Evolutionary conservation across 2,797 vertebrate species (phyloP), one percentile per base, ranked within the genome.

Genomic region (Gorsachius magnificus): DNA sequence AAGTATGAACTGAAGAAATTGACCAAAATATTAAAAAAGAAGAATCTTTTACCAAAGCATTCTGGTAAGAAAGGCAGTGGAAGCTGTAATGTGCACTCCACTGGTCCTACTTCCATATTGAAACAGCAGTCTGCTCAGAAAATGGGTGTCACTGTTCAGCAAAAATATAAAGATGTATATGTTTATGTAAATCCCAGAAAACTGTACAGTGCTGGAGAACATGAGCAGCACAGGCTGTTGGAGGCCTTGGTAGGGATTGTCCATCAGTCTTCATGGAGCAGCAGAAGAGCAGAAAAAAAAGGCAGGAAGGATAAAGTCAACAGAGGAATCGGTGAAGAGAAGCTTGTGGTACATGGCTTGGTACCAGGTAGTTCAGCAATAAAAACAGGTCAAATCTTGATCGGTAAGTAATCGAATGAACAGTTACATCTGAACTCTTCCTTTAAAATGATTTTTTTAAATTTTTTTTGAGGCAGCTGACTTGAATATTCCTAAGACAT

Each of bases 181-280:
- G 96, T 99, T 75, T 99, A 99, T 92, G 98, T 99, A 83, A 99
- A 99, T 96, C 99, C 99, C 33, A 99, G 98, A 96, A 98, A 98
- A 36, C 97, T 99, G 8, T 33, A 15, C 38, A 28, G 33, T 36
- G 68, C 94, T 38, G 97, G 96, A 2, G 81, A 96, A 9, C 98
- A 97, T 19, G 90, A 98, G 24, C 97, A 97, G 31, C 97, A 97
- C 24, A 98, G 89, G 24, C 98, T 99, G 74, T 96, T 99, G 95
- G 99, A 99, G 94, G 98, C 98, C 5, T 98, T 99, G 89, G 96
- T 99, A 87, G 99, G 99, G 10, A 98, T 99, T 94, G 96, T 99
- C 51, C 99, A 99, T 85, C 98, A 98, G 20, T 97, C 98, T 24
- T 97, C 98, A 13, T 98, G 98, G 98, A 98, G 96, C 95, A 98